These are phyloP conservation scores for Brachycybe producta DNA, from an alignment of 2,888 invertebrate species.

Conservation along the genomic window DNA sequence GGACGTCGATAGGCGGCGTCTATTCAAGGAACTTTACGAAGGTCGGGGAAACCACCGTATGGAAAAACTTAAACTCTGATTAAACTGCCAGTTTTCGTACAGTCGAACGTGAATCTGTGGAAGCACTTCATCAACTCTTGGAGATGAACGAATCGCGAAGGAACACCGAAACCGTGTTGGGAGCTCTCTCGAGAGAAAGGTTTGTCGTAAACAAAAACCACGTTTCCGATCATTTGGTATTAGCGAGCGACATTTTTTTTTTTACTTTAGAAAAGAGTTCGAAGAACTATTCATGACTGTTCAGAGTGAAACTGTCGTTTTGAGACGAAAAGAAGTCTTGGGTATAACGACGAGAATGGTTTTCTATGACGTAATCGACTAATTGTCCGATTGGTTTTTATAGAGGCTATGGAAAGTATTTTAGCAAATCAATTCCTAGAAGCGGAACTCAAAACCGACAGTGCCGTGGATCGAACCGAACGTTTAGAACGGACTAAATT, in stretches of 20 bases:
- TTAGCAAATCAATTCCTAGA: conserved; percentile 13
- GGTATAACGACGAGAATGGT: conserved; percentile 6
- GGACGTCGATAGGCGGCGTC: conserved; percentile 10
- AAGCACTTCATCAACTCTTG: conserved; percentile 15
- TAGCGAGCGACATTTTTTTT: too few relatives aligned
- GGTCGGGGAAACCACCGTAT: neutral
- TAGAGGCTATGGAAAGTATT: conserved; percentile 3
- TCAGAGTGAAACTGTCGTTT: conserved; percentile 11
- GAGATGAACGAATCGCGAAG: conserved; percentile 4
- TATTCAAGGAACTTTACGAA: conserved; percentile 9
- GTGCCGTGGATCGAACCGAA: conserved; percentile 4
- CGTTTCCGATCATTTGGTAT: neutral
- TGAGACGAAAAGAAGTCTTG: conserved; percentile 18
- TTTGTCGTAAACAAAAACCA: neutral
- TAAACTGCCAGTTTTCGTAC: neutral
- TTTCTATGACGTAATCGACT: too few relatives aligned
- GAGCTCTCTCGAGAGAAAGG: conserved; percentile 16
- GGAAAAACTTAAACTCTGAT: neutral
- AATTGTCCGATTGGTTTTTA: too few relatives aligned
- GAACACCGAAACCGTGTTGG: conserved; percentile 15
- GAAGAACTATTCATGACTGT: conserved; percentile 16
- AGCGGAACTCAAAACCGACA: neutral
- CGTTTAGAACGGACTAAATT: conserved; percentile 1
- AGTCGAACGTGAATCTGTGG: conserved; percentile 17
- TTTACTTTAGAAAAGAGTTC: conserved; percentile 12